Evolutionary conservation across 1,140 invertebrate species (phyloP).

Genomic region (Wiebesia pumilae): DNA sequence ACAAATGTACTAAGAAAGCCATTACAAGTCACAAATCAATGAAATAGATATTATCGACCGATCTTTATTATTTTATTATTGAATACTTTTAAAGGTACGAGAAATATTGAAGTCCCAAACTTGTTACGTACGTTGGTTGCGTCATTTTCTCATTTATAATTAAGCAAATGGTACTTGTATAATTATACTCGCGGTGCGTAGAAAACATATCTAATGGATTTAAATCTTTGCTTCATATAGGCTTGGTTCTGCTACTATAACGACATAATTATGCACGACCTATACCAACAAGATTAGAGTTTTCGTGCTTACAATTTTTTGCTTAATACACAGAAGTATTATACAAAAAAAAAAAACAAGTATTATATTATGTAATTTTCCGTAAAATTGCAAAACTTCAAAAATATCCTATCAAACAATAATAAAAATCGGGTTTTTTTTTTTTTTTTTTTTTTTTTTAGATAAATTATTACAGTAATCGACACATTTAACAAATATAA

Average conservation of each 20-base stretch:
- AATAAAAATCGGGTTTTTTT: too few relatives aligned
- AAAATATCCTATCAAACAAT: background rate
- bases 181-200: background rate
- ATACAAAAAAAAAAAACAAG: background rate
- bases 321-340: background rate
- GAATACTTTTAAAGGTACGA: background rate
- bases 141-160: background rate
- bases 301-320: background rate
- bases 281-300: background rate
- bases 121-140: background rate
- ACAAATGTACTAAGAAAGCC: too few relatives aligned
- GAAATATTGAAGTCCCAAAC: background rate
- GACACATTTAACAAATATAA: slow-evolving; percentile 8
- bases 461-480: slow-evolving; percentile 19
- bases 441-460: background rate
- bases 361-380: background rate
- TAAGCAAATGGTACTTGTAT: background rate
- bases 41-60: too few relatives aligned
- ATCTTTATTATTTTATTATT: too few relatives aligned
- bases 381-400: background rate
- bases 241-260: background rate
- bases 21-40: too few relatives aligned
- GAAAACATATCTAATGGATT: background rate
- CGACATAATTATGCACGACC: background rate
- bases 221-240: background rate